These are phyloP conservation scores for Adelosebastes latens DNA, from an alignment of 2,797 vertebrate species.

Conservation along the genomic window DNA sequence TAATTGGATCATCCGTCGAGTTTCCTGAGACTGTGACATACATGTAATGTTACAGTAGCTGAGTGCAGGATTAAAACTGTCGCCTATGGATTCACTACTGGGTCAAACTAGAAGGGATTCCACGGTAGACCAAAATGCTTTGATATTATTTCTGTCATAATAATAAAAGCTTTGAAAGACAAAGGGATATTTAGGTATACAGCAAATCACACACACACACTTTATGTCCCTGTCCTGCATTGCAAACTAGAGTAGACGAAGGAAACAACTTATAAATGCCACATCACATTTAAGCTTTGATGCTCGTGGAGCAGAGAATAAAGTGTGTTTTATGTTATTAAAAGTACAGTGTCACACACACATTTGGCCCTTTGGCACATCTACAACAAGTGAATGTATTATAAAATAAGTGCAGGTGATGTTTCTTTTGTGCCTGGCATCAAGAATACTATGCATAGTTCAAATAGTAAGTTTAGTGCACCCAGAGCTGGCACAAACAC, in stretches of 20 bases:
- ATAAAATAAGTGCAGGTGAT: not conserved
- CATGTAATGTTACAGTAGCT: not conserved
- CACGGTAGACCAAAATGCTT: not conserved
- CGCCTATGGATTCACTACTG: not conserved
- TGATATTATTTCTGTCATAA: not conserved
- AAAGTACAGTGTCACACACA: not conserved
- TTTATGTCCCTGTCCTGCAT: accelerated
- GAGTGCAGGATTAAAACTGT: not conserved
- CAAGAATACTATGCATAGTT: not conserved
- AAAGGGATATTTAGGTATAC: not conserved
- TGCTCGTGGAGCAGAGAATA: no score
- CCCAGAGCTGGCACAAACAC: not conserved
- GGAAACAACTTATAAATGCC: no score
- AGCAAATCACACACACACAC: not conserved
- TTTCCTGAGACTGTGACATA: not conserved
- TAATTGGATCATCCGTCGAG: constrained; percentile 53
- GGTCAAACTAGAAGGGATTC: not conserved
- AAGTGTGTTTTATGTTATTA: not conserved
- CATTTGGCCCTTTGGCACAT: not conserved
- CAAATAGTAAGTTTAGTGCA: not conserved
- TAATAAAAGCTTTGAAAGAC: not conserved
- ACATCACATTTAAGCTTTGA: accelerated
- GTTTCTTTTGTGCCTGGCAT: constrained; percentile 1
- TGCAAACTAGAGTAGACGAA: no score
- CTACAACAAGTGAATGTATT: not conserved